Conservation (phyloP, 2,113 vertebrate genomes). For the Monarcha castaneiventris region DNA sequence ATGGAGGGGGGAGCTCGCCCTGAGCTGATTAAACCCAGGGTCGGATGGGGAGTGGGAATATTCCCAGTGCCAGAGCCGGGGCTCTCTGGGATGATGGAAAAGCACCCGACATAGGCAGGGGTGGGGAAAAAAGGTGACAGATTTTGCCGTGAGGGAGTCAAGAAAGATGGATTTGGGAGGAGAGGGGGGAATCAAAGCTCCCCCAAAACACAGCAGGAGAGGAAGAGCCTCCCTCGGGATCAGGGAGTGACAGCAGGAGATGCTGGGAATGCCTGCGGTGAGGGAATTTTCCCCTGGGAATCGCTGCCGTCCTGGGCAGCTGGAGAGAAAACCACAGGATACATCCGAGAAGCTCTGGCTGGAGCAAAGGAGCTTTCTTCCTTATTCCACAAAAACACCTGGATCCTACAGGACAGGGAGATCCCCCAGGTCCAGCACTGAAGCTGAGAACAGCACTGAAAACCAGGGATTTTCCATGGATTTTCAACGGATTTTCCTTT, state of each 20-base stretch:
- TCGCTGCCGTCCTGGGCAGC: fast-evolving
- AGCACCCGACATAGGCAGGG: fast-evolving
- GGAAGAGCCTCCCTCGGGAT: background rate
- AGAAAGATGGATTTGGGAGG: background rate
- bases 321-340: background rate
- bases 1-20: background rate
- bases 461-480: fast-evolving
- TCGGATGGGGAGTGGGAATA: background rate
- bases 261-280: background rate
- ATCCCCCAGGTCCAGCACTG: background rate
- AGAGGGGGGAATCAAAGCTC: background rate
- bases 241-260: background rate
- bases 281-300: background rate
- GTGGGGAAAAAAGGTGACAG: background rate
- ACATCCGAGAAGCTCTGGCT: background rate
- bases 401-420: background rate
- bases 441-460: background rate
- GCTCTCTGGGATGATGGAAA: background rate
- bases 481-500: background rate
- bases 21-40: background rate
- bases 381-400: background rate
- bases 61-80: background rate
- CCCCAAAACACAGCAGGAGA: background rate
- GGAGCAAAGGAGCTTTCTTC: background rate
- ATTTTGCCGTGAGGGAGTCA: background rate